Conservation (phyloP, 2,888 invertebrate species). For the Spisula subtruncata region DNA sequence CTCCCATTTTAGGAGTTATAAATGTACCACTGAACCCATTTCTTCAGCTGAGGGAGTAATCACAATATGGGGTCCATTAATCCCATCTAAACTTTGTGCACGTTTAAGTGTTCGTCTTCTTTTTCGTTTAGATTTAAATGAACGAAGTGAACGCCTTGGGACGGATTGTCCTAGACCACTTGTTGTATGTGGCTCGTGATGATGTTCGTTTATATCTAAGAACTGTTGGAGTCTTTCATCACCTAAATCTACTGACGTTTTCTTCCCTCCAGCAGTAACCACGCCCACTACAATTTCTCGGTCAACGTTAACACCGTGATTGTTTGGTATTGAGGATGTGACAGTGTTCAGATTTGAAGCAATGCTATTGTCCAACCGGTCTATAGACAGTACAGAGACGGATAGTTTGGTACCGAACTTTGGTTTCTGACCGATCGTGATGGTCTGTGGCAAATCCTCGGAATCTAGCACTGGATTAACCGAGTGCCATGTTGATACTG, state of each 20-base stretch:
- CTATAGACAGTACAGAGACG: slow-evolving; percentile 51
- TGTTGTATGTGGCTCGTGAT: background rate
- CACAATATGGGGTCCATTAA: slow-evolving; percentile 47
- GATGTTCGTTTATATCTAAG: slow-evolving; percentile 29
- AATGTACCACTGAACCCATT: slow-evolving; percentile 14
- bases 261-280: slow-evolving; percentile 4
- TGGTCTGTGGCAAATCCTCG: slow-evolving; percentile 40
- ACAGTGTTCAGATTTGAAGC: slow-evolving; percentile 23
- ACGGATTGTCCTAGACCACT: slow-evolving; percentile 33
- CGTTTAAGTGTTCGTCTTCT: slow-evolving; percentile 42
- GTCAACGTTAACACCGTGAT: slow-evolving; percentile 26
- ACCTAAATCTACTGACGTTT: slow-evolving; percentile 35
- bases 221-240: slow-evolving; percentile 48
- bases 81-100: slow-evolving; percentile 45
- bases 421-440: slow-evolving; percentile 29
- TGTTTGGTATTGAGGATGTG: slow-evolving; percentile 21
- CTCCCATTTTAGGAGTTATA: background rate
- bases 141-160: slow-evolving; percentile 49
- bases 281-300: slow-evolving; percentile 47
- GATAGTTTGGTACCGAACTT: slow-evolving; percentile 56
- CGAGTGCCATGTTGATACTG: slow-evolving; percentile 69
- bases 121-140: slow-evolving; percentile 51
- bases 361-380: slow-evolving; percentile 42
- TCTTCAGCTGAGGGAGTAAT: slow-evolving; percentile 52
- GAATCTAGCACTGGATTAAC: slow-evolving; percentile 38